These are phyloP conservation scores for Hyposoter didymator DNA, from an alignment of 2,888 invertebrate genomes.

Conservation along the genomic window DNA sequence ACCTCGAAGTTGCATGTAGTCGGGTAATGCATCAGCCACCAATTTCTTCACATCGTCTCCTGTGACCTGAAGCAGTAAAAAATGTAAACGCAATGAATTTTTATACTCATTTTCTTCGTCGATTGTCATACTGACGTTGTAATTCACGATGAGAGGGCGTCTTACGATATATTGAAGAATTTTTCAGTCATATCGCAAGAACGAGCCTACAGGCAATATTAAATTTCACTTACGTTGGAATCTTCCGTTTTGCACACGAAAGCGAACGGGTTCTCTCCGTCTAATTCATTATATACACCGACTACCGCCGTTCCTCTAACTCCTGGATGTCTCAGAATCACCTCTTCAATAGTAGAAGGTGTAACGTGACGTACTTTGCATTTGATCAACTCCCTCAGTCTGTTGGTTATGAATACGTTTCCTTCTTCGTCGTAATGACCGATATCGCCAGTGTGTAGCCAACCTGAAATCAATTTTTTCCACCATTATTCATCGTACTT, in stretches of 20 bases:
- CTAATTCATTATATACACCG: slow-evolving; percentile 73
- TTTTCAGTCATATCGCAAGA: too few species aligned
- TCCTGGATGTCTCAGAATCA: slow-evolving; percentile 74
- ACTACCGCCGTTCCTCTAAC: slow-evolving; percentile 79
- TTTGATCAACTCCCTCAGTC: slow-evolving; percentile 80
- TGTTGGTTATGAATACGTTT: slow-evolving; percentile 77
- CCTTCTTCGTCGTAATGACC: slow-evolving; percentile 77
- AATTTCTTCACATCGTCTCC: slow-evolving; percentile 75
- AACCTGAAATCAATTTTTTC: slow-evolving; percentile 69
- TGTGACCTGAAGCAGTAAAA: slow-evolving; percentile 72
- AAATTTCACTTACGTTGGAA: slow-evolving; percentile 46
- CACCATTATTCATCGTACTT: neutral
- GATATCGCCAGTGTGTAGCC: slow-evolving; percentile 80
- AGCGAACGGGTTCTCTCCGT: slow-evolving; percentile 79
- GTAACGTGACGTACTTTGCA: slow-evolving; percentile 78
- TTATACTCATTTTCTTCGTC: too few species aligned
- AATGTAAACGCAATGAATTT: neutral
- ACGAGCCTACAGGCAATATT: neutral
- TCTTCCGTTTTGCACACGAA: slow-evolving; percentile 72
- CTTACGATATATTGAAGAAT: neutral
- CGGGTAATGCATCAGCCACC: slow-evolving; percentile 72
- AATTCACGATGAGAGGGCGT: too few species aligned
- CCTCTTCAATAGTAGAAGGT: slow-evolving; percentile 77
- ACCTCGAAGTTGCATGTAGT: slow-evolving; percentile 74
- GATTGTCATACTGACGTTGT: too few species aligned